Evolutionary conservation across 2,797 vertebrate species (phyloP), one percentile per base, ranked within the genome.

Genomic region (Craterocephalus amniculus): DNA sequence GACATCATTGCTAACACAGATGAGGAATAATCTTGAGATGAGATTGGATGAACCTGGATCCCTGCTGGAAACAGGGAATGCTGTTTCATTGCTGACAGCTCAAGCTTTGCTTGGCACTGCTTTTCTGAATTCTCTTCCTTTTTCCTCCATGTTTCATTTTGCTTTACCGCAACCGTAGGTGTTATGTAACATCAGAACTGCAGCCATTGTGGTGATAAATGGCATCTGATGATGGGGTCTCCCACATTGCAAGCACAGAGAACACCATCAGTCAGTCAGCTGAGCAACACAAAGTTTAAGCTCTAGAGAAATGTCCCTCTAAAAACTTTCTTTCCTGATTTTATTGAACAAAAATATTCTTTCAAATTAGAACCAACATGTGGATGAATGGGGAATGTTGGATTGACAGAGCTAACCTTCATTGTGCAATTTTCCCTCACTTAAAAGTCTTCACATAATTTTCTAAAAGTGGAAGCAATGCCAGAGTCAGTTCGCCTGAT

Each of bases 11-110:
- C 16, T 64, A 58, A 51, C 58, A 68, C 22, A 69, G 60, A 64
- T 74, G 26, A 77, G 58, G 52, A 69, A 67, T 54, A 59, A n/a
- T 73, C 64, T 56, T 61, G 16, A 61, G 83, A 89, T 85, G 74
- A 89, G 91, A 88, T 91, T 89, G 85, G 88, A 92, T 88, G 91
- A 92, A 92, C 93, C 92, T 94, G 94, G 90, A 95, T 95, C 94
- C 91, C 89, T 92, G 91, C 93, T 90, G 90, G 92, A 95, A 95
- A 94, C 94, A 92, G 92, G 89, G 92, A 91, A 88, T 49, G 83
- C 83, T 90, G 90, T 93, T 94, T 93, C 92, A 90, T 86, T 91
- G 93, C 93, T 93, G 92, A 92, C 83, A 85, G 85, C 85, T 89
- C 89, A 82, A 89, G 84, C 91, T 91, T 93, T 92, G 83, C 88